A percentile compares a stretch with the other conserved stretches of the same genome.
These are phyloP conservation scores for Lycophotia porphyrea DNA, from an alignment of 2,888 invertebrate species.

Conservation along the genomic window DNA sequence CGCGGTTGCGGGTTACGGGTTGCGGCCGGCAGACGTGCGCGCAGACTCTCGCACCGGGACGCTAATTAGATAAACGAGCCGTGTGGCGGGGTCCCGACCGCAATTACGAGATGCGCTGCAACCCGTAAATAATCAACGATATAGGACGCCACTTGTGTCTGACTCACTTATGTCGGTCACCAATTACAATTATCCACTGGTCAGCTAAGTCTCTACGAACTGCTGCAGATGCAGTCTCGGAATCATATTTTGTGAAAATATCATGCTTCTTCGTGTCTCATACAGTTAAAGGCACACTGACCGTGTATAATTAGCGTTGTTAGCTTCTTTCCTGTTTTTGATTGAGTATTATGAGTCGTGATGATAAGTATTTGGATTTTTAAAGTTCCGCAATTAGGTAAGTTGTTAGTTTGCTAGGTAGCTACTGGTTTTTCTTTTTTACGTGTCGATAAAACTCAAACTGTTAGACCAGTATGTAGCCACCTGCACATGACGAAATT, in stretches of 20 bases:
- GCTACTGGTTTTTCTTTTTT: neutral
- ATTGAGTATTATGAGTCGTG: neutral
- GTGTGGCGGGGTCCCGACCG: constrained; percentile 88
- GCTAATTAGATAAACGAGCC: constrained; percentile 90
- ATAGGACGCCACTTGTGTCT: constrained; percentile 83
- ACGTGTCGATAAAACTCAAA: too few species aligned
- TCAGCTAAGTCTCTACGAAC: constrained; percentile 36
- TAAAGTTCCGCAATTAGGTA: neutral
- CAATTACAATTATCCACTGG: constrained; percentile 66
- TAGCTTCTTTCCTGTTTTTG: constrained; percentile 8
- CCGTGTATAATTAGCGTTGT: neutral
- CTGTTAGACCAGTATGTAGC: neutral
- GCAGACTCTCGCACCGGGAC: constrained; percentile 77
- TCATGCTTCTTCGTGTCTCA: neutral
- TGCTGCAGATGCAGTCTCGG: constrained; percentile 13
- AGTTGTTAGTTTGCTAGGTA: neutral
- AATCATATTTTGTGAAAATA: constrained; percentile 26
- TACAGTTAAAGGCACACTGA: neutral
- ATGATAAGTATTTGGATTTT: neutral
- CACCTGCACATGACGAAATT: too few species aligned
- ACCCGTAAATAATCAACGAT: constrained; percentile 87
- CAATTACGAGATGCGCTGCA: constrained; percentile 85
- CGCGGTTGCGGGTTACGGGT: constrained; percentile 58
- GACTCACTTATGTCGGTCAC: constrained; percentile 81
- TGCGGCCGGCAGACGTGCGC: constrained; percentile 72